Evolutionary conservation across 2,888 invertebrate species (phyloP).

Genomic region (Caenorhabditis parvicauda): DNA sequence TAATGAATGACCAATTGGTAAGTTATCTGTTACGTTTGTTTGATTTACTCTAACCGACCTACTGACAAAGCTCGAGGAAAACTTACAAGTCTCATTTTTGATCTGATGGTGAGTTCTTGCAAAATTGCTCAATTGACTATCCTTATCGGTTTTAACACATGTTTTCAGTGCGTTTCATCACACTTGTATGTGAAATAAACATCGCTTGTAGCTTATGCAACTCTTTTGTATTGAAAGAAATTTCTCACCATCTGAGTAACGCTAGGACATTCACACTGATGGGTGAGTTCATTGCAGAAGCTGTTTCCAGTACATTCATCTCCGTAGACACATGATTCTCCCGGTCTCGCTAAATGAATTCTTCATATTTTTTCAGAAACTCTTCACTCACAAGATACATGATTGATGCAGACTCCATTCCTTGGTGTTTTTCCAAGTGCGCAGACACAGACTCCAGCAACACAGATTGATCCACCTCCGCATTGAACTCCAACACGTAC

Average conservation of each 20-base stretch:
- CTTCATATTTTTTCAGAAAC: neutral
- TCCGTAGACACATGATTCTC: constrained; percentile 44
- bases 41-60: too few species aligned
- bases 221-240: too few species aligned
- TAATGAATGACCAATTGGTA: too few species aligned
- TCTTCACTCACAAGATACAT: constrained; percentile 20
- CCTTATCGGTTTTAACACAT: too few species aligned
- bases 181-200: too few species aligned
- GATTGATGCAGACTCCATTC: constrained; percentile 30
- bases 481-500: constrained; percentile 49
- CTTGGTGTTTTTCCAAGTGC: constrained; percentile 36
- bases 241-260: constrained; percentile 42
- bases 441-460: constrained; percentile 58
- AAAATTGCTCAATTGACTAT: too few species aligned
- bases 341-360: constrained; percentile 49
- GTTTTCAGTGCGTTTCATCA: too few species aligned
- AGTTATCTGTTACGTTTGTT: too few species aligned
- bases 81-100: too few species aligned
- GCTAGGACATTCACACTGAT: constrained; percentile 45
- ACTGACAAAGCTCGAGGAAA: too few species aligned
- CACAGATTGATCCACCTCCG: constrained; percentile 54
- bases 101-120: too few species aligned
- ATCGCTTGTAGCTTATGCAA: too few species aligned
- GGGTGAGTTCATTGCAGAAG: constrained; percentile 33
- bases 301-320: constrained; percentile 46